Conservation (phyloP, 2,797 vertebrate species). For the Platyrinchus mystaceus region DNA sequence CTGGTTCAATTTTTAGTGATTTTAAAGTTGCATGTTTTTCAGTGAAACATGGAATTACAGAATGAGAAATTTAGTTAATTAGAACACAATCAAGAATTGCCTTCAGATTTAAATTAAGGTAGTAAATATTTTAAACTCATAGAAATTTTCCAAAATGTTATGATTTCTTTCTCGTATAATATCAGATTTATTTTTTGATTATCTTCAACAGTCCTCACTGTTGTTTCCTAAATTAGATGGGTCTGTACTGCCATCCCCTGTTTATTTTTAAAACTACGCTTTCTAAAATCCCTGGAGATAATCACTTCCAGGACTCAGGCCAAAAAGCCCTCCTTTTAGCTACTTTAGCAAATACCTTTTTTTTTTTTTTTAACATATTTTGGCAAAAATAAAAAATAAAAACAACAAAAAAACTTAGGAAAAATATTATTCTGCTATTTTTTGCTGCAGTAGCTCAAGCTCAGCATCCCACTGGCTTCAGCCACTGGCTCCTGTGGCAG, state of each 20-base stretch:
- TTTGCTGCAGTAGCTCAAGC: too few species aligned
- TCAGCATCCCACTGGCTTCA: not conserved
- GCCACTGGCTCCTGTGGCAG: not conserved
- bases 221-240: rapidly evolving
- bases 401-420: not conserved
- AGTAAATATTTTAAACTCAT: not conserved
- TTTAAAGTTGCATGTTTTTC: not conserved
- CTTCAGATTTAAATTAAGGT: not conserved
- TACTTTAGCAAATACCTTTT: not conserved
- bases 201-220: rapidly evolving
- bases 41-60: not conserved
- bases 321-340: not conserved
- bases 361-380: not conserved
- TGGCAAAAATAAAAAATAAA: rapidly evolving
- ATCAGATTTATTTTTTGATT: rapidly evolving
- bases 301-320: rapidly evolving
- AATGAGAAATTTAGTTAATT: not conserved
- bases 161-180: not conserved
- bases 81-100: not conserved
- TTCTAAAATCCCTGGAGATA: not conserved
- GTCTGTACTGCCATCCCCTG: slow-evolving; percentile 19
- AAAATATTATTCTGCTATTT: not conserved
- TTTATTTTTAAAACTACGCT: not conserved
- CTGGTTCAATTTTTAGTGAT: not conserved
- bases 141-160: not conserved